Conservation (phyloP, 2,797 vertebrate species). For the Acridotheres tristis region DNA sequence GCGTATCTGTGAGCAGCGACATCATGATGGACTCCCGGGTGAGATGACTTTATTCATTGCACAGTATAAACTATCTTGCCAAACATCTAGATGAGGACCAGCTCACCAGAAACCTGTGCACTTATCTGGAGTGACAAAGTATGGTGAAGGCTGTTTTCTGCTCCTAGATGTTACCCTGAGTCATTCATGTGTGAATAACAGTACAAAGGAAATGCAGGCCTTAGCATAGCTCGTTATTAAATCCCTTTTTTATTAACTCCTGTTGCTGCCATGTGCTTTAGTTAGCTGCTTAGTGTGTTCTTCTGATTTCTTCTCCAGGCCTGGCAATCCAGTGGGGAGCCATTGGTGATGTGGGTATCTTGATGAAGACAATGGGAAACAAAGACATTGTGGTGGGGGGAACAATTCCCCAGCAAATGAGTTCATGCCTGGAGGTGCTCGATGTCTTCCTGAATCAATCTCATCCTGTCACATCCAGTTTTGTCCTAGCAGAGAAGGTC, state of each 20-base stretch:
- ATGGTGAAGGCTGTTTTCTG: background rate
- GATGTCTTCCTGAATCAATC: slow-evolving; percentile 89
- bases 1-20: slow-evolving; percentile 91
- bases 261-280: background rate
- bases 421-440: slow-evolving; percentile 91
- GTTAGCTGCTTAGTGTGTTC: background rate
- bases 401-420: slow-evolving; percentile 89
- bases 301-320: slow-evolving; percentile 64
- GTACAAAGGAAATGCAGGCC: background rate
- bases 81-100: background rate
- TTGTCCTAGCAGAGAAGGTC: slow-evolving; percentile 89
- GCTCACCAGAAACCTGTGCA: background rate
- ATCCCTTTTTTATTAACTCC: background rate
- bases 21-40: slow-evolving; percentile 84
- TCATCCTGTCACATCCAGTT: slow-evolving; percentile 89
- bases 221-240: background rate
- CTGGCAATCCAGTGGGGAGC: slow-evolving; percentile 96
- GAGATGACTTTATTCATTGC: background rate
- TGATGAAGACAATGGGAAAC: slow-evolving; percentile 87
- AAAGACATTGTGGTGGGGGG: slow-evolving; percentile 87
- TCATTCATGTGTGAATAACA: background rate
- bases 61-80: background rate
- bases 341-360: slow-evolving; percentile 92
- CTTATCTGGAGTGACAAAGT: background rate
- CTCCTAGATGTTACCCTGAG: background rate